Conservation (phyloP, 23 tunicate genomes). For the Styela clava region DNA sequence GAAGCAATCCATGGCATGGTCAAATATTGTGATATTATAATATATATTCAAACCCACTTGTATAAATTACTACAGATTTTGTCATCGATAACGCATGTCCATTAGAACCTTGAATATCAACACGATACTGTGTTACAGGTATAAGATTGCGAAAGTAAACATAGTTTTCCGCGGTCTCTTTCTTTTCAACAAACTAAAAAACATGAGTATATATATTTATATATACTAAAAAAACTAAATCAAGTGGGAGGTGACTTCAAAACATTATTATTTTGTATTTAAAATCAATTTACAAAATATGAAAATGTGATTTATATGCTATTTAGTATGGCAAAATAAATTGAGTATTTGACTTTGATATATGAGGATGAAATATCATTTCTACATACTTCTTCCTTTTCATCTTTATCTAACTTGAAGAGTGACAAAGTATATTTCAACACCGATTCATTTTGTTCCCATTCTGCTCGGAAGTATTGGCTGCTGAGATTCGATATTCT, state of each 20-base stretch:
- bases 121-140: slow-evolving; percentile 52
- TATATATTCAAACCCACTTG: background rate
- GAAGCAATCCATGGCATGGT: too few relatives aligned
- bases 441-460: background rate
- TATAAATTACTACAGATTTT: background rate
- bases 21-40: too few relatives aligned
- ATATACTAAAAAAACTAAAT: too few relatives aligned
- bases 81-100: slow-evolving; percentile 12
- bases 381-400: slow-evolving; percentile 18
- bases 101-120: slow-evolving; percentile 46
- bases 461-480: slow-evolving; percentile 12
- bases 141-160: slow-evolving; percentile 36
- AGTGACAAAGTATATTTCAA: background rate
- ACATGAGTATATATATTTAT: background rate
- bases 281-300: too few relatives aligned
- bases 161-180: background rate
- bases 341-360: too few relatives aligned
- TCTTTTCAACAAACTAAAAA: slow-evolving; percentile 15
- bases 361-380: too few relatives aligned
- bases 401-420: slow-evolving; percentile 2
- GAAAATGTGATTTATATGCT: too few relatives aligned
- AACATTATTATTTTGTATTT: too few relatives aligned
- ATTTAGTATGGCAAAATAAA: too few relatives aligned
- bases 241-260: too few relatives aligned
- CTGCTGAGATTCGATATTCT: slow-evolving; percentile 12